Evolutionary conservation across 2,888 invertebrate species (phyloP), one percentile per base, ranked within the genome.

Genomic region (Arenicola marina): DNA sequence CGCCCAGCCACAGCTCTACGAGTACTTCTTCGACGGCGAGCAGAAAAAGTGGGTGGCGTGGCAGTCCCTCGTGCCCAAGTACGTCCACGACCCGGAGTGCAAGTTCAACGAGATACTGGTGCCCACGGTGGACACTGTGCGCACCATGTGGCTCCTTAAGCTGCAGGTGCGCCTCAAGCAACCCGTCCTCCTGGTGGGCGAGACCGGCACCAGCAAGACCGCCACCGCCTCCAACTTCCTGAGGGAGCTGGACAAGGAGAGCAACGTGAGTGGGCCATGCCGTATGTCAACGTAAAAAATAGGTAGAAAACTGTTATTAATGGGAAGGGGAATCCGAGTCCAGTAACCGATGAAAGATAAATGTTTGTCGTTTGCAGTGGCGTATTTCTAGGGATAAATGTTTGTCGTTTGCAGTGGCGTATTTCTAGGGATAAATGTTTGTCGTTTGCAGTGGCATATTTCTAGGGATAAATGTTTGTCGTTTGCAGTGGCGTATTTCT

Each of bases 151-250:
- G 88, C 86, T 92, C 21, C 87, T 95, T 54, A 86, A 88, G 65
- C 67, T 81, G 62, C 87, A 89, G 75, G 89, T 91, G 33, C 75
- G 89, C 87, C 88, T 89, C 33, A 89, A 89, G 79, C 87, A 90
- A 51, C 94, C 95, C 0, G 89, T 93, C 0, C 85, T 95, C 2
- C 85, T 95, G 2, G 90, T 95, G 0, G 95, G 95, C 0, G 94
- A 95, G 75, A 92, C 93, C 0, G 95, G 95, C 4, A 93, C 94
- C 1, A 93, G 94, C 0, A 95, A 95, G 85, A 93, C 94, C 0
- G 93, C 95, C 0, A 92, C 93, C 54, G 90, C 93, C 61, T 89
- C 89, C 58, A 90, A 92, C 78, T 94, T 92, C 82, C 84, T 95
- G 54, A 86, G 90, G 51, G 88, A 88, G 62, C 79, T 95, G 32